Percentiles rank a stretch among this genome's conserved stretches.
Conservation (phyloP, 2,113 vertebrate genomes). For the Mus spicilegus region DNA sequence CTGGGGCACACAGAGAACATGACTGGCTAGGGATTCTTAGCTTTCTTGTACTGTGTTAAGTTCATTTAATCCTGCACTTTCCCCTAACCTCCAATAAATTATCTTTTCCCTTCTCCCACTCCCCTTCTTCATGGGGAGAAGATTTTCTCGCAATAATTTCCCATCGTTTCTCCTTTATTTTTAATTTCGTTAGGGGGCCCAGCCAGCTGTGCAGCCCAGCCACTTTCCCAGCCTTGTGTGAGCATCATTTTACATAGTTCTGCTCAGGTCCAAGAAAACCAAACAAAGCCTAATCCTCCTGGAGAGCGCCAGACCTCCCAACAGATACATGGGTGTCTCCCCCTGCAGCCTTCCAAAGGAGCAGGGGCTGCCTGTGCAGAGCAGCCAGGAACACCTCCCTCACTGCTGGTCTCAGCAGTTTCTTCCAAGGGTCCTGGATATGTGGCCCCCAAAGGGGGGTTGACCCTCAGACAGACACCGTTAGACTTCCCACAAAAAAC, state of each 20-base stretch:
- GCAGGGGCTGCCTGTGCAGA: neutral
- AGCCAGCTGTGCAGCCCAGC: neutral
- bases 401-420: neutral
- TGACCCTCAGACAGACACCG: neutral
- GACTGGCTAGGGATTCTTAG: neutral
- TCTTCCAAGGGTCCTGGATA: neutral
- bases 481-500: neutral
- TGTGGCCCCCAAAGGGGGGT: neutral
- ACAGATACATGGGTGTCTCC: neutral
- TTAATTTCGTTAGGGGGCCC: neutral
- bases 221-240: neutral
- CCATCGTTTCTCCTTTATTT: neutral
- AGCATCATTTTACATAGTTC: neutral
- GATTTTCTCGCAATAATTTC: neutral
- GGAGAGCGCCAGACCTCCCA: neutral
- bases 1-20: neutral
- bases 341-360: neutral
- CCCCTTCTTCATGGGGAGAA: neutral
- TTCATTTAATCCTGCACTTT: neutral
- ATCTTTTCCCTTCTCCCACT: neutral
- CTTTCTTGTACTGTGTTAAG: constrained; percentile 9
- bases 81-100: constrained; percentile 36
- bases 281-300: neutral
- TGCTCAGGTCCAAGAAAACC: neutral
- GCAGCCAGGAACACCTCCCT: neutral